Base-by-base conservation (phyloP, 2,888 invertebrate species). In the Laothoe populi region DNA sequence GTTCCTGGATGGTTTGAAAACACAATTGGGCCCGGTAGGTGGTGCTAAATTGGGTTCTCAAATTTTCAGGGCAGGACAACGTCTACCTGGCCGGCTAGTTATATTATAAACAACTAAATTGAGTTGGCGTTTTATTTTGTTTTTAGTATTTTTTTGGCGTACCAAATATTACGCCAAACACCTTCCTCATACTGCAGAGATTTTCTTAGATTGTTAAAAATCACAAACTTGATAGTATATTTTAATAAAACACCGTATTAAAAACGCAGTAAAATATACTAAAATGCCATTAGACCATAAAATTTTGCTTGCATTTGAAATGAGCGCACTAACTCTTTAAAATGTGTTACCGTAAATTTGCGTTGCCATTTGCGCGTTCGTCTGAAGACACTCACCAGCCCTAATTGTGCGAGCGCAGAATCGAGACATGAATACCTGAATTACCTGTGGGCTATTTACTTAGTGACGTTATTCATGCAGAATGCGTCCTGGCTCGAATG, bases 381-480 rank as follows among this genome's bases (percentile, higher is more conserved):
- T 23, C 35, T 46, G 23, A 8, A 53, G 53, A 53, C 45, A 59
- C 49, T 59, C 45, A 45, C 57, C 49, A 45, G 35, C 42, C 42
- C 46, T 63, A 63, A 60, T 63, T 63, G 63, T 57, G 46, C 60
- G 38, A 57, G 57, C 44, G 35, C n/a, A 57, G 60, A 62, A 60
- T 45, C 57, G 38, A 53, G 59, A 65, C 67, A 64, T 66, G 72
- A 72, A 72, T 73, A 70, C 65, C 64, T 65, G 66, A 68, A 65
- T 57, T 61, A 61, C 57, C 57, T 57, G 62, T 48, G 59, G 60
- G 66, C 67, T 68, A 67, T 72, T 71, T 72, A 70, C 66, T 70
- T 64, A 64, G 66, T 64, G 64, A 35, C 68, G 66, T 73, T 69
- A 69, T 66, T 67, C 57, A 70, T 68, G 66, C 66, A 68, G 65